These are phyloP conservation scores for Platichthys stellatus DNA, from an alignment of 2,113 vertebrate species.

Conservation along the genomic window DNA sequence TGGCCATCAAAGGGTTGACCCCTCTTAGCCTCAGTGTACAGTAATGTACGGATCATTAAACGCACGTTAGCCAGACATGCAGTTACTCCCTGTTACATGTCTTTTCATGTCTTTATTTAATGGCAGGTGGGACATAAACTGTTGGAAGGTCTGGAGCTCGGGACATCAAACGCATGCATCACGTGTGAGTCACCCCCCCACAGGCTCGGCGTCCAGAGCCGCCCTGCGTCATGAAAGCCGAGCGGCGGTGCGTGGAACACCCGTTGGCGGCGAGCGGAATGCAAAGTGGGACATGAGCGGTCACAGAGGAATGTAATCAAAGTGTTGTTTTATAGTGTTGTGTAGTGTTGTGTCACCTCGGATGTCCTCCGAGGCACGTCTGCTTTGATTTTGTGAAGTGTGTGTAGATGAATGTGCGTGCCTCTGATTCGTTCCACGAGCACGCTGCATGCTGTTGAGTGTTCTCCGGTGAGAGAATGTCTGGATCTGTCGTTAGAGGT, in stretches of 20 bases:
- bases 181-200: conserved; percentile 59
- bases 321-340: conserved; percentile 51
- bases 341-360: conserved; percentile 44
- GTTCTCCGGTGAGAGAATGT: conserved; percentile 38
- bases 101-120: conserved; percentile 35
- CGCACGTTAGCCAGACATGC: conserved; percentile 24
- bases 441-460: conserved; percentile 39
- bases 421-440: conserved; percentile 46
- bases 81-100: conserved; percentile 17
- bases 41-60: conserved; percentile 51
- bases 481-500: conserved; percentile 16
- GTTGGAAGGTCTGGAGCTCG: conserved; percentile 56
- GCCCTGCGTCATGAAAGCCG: conserved; percentile 56
- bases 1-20: conserved; percentile 46
- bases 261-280: conserved; percentile 26
- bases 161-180: conserved; percentile 73
- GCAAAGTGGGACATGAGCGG: conserved; percentile 51
- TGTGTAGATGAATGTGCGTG: conserved; percentile 43
- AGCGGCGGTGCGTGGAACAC: conserved; percentile 45
- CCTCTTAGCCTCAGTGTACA: conserved; percentile 2
- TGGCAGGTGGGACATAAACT: conserved; percentile 75
- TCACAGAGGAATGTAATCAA: conserved; percentile 73
- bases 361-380: conserved; percentile 41
- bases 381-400: conserved; percentile 40
- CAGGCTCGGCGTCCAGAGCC: conserved; percentile 46